phyloP scores from a whole-genome alignment of 2,797 vertebrate genomes.

The Acanthiza pusilla region DNA sequence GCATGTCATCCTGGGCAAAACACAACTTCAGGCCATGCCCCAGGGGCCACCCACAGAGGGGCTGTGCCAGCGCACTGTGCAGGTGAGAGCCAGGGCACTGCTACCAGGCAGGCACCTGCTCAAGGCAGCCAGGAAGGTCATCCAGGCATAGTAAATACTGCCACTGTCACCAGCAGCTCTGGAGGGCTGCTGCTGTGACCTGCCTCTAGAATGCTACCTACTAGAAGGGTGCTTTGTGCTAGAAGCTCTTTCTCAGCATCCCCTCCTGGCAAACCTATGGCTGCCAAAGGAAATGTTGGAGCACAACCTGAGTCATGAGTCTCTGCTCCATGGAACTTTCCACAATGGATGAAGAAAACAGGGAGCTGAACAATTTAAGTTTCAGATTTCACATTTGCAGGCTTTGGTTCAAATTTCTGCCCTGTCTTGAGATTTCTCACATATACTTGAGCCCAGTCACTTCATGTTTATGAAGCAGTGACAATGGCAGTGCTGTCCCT shows the following conservation, averaged over 20 bases:
- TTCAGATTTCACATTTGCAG: background rate
- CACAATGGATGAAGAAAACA: background rate
- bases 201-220: background rate
- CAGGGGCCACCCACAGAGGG: background rate
- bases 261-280: background rate
- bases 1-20: background rate
- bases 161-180: background rate
- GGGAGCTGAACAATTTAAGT: background rate
- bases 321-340: background rate
- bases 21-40: background rate
- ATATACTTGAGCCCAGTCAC: background rate
- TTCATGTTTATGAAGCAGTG: background rate
- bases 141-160: fast-evolving
- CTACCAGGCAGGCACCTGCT: background rate
- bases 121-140: background rate
- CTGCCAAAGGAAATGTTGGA: background rate
- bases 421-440: background rate
- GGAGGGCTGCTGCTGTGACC: background rate
- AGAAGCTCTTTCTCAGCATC: background rate
- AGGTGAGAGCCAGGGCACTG: background rate
- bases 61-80: fast-evolving
- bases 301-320: background rate
- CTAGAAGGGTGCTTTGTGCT: background rate
- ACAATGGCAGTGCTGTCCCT: background rate
- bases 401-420: background rate